These are phyloP conservation scores for Harmothoe impar DNA, from an alignment of 2,888 invertebrate genomes.

Conservation along the genomic window DNA sequence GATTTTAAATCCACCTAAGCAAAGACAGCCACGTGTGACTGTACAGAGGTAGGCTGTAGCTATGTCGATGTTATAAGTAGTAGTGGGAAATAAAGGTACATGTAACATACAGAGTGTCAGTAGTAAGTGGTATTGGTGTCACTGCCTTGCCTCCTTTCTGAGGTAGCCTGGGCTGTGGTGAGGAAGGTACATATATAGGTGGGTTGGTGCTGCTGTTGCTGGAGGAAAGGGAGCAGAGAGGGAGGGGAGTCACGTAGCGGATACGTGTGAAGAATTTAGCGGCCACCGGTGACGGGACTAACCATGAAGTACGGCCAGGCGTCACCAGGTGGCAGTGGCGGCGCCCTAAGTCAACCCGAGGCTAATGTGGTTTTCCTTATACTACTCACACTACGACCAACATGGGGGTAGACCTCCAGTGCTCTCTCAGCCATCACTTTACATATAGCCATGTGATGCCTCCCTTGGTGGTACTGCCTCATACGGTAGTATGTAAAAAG, in stretches of 20 bases:
- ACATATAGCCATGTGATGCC: too few relatives aligned
- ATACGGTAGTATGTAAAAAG: too few relatives aligned
- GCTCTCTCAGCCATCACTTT: neutral
- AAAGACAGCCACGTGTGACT: too few relatives aligned
- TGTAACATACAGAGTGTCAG: too few relatives aligned
- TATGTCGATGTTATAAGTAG: too few relatives aligned
- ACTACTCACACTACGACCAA: neutral
- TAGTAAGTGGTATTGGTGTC: too few relatives aligned
- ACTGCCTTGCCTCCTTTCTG: too few relatives aligned
- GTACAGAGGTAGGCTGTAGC: too few relatives aligned
- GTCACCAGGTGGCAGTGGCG: conserved; percentile 17
- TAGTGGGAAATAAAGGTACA: too few relatives aligned
- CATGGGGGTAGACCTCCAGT: too few relatives aligned
- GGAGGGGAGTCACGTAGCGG: neutral
- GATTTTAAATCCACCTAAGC: too few relatives aligned
- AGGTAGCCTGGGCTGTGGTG: neutral
- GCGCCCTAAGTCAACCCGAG: neutral
- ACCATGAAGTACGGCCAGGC: neutral
- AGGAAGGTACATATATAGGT: neutral
- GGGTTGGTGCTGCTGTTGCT: neutral
- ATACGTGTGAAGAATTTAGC: neutral
- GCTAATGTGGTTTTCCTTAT: neutral
- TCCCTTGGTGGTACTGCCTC: too few relatives aligned
- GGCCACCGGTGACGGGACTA: neutral
- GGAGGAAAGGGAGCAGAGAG: neutral